Conservation (phyloP, 2,113 vertebrate species). For the Loxodonta africana region DNA sequence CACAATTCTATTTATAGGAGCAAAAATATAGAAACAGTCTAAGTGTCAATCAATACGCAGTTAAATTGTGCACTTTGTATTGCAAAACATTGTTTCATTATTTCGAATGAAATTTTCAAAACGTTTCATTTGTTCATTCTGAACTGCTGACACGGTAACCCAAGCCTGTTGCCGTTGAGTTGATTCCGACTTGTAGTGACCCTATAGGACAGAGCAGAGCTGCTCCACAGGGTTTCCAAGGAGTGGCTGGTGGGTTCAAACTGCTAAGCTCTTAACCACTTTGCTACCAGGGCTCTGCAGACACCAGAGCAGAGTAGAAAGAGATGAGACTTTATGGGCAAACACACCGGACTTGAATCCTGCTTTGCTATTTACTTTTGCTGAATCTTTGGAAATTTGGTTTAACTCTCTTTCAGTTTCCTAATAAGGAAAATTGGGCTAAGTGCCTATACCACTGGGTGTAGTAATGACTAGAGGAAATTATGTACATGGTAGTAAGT, state of each 20-base stretch:
- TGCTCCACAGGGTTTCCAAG: too few species aligned
- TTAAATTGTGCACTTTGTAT: conserved; percentile 12
- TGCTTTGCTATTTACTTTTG: neutral
- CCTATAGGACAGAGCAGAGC: too few species aligned
- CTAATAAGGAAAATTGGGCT: neutral
- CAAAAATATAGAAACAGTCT: conserved; percentile 23
- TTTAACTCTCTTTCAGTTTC: conserved; percentile 12
- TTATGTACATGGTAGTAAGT: neutral
- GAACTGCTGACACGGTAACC: neutral
- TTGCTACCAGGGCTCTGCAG: too few species aligned
- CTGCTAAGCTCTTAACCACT: too few species aligned
- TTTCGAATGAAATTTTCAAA: neutral
- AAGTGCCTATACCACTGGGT: neutral
- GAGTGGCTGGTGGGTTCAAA: too few species aligned
- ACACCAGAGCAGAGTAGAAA: neutral
- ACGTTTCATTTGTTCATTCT: conserved; percentile 42
- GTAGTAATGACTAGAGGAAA: neutral
- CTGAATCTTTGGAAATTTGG: neutral
- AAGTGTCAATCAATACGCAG: neutral
- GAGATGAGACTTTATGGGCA: neutral
- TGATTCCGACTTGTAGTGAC: too few species aligned
- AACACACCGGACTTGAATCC: neutral
- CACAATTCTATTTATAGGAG: neutral
- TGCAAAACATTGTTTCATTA: neutral
- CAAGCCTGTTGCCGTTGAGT: too few species aligned